phyloP scores from a whole-genome alignment of 2,888 invertebrate species.

The Xanthorhoe designata region DNA sequence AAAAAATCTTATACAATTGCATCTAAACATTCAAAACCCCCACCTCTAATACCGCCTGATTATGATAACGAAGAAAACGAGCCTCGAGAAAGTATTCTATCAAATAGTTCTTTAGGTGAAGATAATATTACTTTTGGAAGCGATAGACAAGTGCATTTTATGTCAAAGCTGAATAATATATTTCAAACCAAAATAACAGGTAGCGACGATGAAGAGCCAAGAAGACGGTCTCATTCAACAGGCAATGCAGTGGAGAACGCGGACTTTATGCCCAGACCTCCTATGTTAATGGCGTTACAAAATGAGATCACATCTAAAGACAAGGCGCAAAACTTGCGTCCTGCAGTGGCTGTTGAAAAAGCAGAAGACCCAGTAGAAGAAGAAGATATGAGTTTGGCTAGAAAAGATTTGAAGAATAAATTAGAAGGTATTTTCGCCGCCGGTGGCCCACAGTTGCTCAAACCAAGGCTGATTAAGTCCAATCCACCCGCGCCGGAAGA shows the following conservation, averaged over 20 bases:
- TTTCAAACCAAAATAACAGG: conserved; percentile 68
- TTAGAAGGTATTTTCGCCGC: conserved; percentile 73
- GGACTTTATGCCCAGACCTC: conserved; percentile 57
- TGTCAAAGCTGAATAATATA: conserved; percentile 75
- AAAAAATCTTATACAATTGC: conserved; percentile 60
- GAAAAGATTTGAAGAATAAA: conserved; percentile 74
- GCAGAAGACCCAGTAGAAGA: conserved; percentile 44
- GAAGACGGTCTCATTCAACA: conserved; percentile 71
- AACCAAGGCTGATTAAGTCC: conserved; percentile 69
- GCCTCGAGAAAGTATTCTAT: conserved; percentile 63
- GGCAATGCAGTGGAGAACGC: conserved; percentile 64
- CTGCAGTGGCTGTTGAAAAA: conserved; percentile 55
- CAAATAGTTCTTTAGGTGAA: conserved; percentile 63
- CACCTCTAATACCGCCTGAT: conserved; percentile 31
- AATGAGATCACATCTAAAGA: conserved; percentile 68
- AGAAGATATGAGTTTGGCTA: conserved; percentile 65
- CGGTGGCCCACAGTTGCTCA: conserved; percentile 67
- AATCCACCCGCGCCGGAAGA: conserved; percentile 75
- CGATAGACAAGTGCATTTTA: conserved; percentile 69
- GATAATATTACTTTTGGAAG: conserved; percentile 68
- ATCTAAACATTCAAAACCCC: conserved; percentile 47
- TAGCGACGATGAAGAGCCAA: conserved; percentile 63
- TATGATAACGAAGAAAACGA: conserved; percentile 50
- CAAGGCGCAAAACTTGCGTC: conserved; percentile 58
- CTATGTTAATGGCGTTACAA: conserved; percentile 68